Percentiles rank a stretch among this genome's conserved stretches.
phyloP scores from a whole-genome alignment of 1,140 invertebrate genomes.

The Drosophila setifemur region DNA sequence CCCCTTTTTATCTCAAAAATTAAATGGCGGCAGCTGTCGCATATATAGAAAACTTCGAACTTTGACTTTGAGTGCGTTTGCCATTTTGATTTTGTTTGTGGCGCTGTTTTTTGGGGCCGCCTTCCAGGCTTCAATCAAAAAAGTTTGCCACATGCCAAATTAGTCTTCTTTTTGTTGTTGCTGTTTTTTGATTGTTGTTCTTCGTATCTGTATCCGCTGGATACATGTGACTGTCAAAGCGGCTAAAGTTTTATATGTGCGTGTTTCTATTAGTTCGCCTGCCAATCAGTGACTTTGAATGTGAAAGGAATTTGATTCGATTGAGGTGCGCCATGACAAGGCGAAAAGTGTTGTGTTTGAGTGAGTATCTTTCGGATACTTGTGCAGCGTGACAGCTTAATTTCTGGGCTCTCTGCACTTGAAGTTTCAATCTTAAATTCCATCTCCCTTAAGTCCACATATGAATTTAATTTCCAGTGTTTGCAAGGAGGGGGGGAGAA shows the following conservation, averaged over 20 bases:
- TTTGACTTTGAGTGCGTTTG: conserved; percentile 55
- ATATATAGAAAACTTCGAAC: conserved; percentile 39
- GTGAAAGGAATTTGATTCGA: conserved; percentile 38
- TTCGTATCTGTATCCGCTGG: too few relatives aligned
- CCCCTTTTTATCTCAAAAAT: conserved; percentile 72
- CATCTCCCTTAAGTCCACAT: conserved; percentile 2
- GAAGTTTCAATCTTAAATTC: conserved; percentile 13
- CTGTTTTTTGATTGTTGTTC: conserved; percentile 18
- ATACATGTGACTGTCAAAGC: conserved; percentile 31
- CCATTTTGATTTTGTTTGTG: conserved; percentile 23
- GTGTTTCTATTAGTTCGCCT: conserved; percentile 43
- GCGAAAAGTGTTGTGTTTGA: conserved; percentile 42
- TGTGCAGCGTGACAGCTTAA: conserved; percentile 51
- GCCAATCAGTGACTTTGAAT: conserved; percentile 57
- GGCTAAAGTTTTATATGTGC: conserved; percentile 24
- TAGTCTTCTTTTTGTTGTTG: conserved; percentile 51
- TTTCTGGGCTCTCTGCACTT: conserved; percentile 21
- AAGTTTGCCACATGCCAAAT: conserved; percentile 57
- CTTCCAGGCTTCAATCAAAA: conserved; percentile 72
- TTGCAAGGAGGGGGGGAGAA: conserved; percentile 20
- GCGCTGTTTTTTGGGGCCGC: too few relatives aligned
- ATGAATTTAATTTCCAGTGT: conserved; percentile 50
- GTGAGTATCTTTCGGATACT: conserved; percentile 36
- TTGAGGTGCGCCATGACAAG: conserved; percentile 56
- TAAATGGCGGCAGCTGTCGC: conserved; percentile 75